Percentiles rank a stretch among this genome's conserved stretches.
Conservation (phyloP, 2,888 invertebrate genomes). For the Oscheius sp. region DNA sequence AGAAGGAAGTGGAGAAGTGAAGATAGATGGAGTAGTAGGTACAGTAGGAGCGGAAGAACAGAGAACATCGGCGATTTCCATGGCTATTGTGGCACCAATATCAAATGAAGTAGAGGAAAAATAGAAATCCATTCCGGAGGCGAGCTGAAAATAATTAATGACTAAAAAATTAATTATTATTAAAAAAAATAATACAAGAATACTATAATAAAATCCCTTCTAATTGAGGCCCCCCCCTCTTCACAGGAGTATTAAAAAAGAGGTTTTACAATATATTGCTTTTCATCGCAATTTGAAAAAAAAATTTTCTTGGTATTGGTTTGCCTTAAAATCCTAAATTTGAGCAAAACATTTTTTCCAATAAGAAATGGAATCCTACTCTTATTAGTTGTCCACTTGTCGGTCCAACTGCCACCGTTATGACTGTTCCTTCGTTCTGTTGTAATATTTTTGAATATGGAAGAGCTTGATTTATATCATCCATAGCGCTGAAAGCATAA, state of each 20-base stretch:
- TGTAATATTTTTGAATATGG: constrained; percentile 13
- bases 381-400: constrained; percentile 3
- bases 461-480: constrained; percentile 8
- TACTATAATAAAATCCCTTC: too few species aligned
- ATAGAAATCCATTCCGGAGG: constrained; percentile 22
- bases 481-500: constrained; percentile 2
- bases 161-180: background rate
- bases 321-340: too few species aligned
- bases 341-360: background rate
- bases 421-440: constrained; percentile 19
- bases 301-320: too few species aligned
- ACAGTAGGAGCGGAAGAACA: constrained; percentile 11
- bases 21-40: background rate
- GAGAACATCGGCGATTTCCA: constrained; percentile 15
- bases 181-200: too few species aligned
- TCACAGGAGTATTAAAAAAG: too few species aligned
- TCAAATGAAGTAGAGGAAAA: background rate
- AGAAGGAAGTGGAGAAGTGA: background rate
- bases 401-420: constrained; percentile 22
- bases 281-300: too few species aligned
- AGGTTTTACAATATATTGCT: too few species aligned
- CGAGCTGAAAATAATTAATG: constrained; percentile 8
- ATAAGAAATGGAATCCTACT: background rate
- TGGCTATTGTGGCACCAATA: background rate
- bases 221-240: too few species aligned